Base-by-base conservation (phyloP, 2,888 invertebrate genomes). In the Gari tellinella region DNA sequence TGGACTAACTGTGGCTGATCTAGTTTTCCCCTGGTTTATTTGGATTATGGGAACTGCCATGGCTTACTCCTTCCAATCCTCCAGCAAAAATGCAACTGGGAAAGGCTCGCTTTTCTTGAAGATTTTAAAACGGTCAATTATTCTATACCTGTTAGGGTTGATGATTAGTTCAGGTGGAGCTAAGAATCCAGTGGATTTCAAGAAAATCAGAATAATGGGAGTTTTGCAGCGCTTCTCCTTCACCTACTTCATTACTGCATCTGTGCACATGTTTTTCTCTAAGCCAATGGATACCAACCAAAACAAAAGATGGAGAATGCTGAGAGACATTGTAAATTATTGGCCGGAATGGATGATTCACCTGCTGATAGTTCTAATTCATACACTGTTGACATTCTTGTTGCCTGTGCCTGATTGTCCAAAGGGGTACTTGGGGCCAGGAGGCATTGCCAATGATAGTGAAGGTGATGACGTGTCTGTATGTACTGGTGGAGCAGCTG, bases 1-100 rank as follows among this genome's bases (percentile, higher is more conserved):
- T 79, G 85, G 86, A 23, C 55, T 86, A 26, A 86, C 84, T 48
- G 84, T 86, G 31, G 86, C 86, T 15, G 84, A 86, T 63, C 58
- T 86, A 15, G 83, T 86, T n/a, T 83, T 86, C 67, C 86, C 86
- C 3, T 86, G 86, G 86, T 99, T 99, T 92, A 94, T 98, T 76
- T 99, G 97, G 97, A 97, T 99, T 83, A 99, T 99, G 98, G 98
- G 98, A 4, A 96, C 97, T 43, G 97, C 98, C 85, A 95, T 98
- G 80, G 97, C 97, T 0, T 95, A 98, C 51, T 95, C 97, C 0
- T 93, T 97, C 8, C 94, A 94, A 82, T 95, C 96, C 1, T 94
- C 95, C 81, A 93, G 96, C 65, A 95, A 94, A 58, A 94, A 94
- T 67, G 94, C 94, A 38, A 67, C 70, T 0, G 64, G 87, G 0